Percentiles rank a stretch among this genome's conserved stretches.
phyloP scores from a whole-genome alignment of 2,888 invertebrate species.

The Mythimna albipuncta region DNA sequence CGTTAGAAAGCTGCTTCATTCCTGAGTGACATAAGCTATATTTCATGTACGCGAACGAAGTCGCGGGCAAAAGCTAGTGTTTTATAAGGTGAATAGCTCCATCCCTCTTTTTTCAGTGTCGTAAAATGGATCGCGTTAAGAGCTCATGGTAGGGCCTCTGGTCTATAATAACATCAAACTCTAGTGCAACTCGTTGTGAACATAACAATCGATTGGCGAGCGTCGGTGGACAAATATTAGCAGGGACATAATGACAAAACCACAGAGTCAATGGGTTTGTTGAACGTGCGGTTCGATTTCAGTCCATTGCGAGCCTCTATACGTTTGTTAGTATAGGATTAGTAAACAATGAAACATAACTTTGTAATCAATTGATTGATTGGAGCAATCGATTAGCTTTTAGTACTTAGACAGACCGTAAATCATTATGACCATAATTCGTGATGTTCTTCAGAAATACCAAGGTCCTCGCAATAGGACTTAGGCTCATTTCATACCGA shows the following conservation, averaged over 20 bases:
- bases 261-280: slow-evolving; percentile 83
- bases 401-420: neutral
- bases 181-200: slow-evolving; percentile 11
- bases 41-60: no score
- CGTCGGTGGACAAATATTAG: slow-evolving; percentile 83
- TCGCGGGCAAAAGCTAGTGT: no score
- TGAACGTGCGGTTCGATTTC: slow-evolving; percentile 76
- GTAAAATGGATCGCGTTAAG: no score
- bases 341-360: slow-evolving; percentile 30
- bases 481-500: no score
- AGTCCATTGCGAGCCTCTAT: slow-evolving; percentile 66
- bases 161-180: slow-evolving; percentile 15
- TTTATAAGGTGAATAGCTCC: no score
- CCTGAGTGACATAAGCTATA: no score
- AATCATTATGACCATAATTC: neutral
- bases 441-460: neutral
- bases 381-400: slow-evolving; percentile 22
- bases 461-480: neutral
- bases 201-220: slow-evolving; percentile 74
- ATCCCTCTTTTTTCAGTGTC: no score
- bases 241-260: slow-evolving; percentile 87
- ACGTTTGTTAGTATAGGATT: slow-evolving; percentile 62
- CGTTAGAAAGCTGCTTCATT: no score
- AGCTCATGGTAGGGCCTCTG: no score
- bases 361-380: slow-evolving; percentile 33